phyloP scores from a whole-genome alignment of 2,888 invertebrate genomes.

The Helobdella robusta region DNA sequence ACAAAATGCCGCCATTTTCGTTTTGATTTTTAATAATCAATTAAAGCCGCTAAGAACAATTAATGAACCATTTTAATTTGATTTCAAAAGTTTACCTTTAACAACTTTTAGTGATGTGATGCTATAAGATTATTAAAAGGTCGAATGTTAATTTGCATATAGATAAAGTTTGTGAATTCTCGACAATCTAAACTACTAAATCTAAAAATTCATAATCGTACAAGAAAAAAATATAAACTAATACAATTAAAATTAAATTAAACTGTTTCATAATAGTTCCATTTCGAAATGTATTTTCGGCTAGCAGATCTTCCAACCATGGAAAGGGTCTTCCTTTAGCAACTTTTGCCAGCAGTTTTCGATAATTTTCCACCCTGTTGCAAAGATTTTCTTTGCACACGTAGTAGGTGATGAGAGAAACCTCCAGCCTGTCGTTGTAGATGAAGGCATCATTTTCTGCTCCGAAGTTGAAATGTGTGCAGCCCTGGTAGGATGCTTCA shows the following conservation, averaged over 20 bases:
- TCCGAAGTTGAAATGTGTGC: conserved; percentile 1
- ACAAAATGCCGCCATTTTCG: too few relatives aligned
- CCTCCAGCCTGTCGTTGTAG: conserved; percentile 10
- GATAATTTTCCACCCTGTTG: neutral
- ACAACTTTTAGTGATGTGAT: too few relatives aligned
- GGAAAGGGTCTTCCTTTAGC: neutral
- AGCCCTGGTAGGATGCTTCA: conserved; percentile 2
- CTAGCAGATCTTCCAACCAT: conserved; percentile 7
- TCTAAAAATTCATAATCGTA: neutral
- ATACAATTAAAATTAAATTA: conserved; percentile 1
- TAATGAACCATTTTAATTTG: too few relatives aligned
- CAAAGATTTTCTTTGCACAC: conserved; percentile 13
- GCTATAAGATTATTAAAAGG: neutral
- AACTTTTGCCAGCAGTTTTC: neutral
- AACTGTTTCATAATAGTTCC: too few relatives aligned
- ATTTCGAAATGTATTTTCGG: too few relatives aligned
- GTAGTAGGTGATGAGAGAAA: conserved; percentile 2
- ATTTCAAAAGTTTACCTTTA: too few relatives aligned
- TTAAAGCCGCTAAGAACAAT: too few relatives aligned
- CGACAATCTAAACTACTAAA: neutral
- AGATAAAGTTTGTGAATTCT: neutral
- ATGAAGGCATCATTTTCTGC: neutral
- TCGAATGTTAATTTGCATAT: neutral
- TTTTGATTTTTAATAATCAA: too few relatives aligned
- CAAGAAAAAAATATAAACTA: neutral